These are phyloP conservation scores for Poeciliopsis gracilis DNA, from an alignment of 2,797 vertebrate species.

Conservation along the genomic window DNA sequence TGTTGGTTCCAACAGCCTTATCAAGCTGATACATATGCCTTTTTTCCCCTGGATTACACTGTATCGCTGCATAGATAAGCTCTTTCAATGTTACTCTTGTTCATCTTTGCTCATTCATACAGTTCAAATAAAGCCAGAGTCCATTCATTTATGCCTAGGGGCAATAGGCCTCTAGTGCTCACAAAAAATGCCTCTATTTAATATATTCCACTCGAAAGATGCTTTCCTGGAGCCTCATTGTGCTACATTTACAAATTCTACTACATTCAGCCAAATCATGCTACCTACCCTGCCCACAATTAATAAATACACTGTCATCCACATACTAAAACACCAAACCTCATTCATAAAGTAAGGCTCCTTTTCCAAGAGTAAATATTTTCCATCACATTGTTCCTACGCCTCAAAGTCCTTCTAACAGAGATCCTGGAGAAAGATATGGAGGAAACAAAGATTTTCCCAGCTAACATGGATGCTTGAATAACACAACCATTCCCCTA, in stretches of 20 bases:
- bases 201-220: neutral
- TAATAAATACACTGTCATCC: neutral
- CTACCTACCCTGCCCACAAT: neutral
- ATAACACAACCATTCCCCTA: neutral
- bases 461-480: neutral
- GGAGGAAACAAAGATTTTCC: neutral
- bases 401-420: neutral
- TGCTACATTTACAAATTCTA: neutral
- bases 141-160: neutral
- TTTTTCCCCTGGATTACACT: neutral
- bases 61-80: neutral
- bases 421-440: neutral
- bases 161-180: neutral
- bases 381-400: neutral
- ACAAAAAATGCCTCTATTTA: neutral
- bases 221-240: neutral
- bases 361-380: neutral
- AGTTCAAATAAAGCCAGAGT: neutral
- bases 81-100: neutral
- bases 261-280: neutral
- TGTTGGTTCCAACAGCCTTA: neutral
- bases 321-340: neutral
- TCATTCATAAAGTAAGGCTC: neutral
- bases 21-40: neutral
- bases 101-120: neutral